Evolutionary conservation across 2,113 vertebrate species (phyloP), one percentile per base, ranked within the genome.

Genomic region (Laticauda colubrina): DNA sequence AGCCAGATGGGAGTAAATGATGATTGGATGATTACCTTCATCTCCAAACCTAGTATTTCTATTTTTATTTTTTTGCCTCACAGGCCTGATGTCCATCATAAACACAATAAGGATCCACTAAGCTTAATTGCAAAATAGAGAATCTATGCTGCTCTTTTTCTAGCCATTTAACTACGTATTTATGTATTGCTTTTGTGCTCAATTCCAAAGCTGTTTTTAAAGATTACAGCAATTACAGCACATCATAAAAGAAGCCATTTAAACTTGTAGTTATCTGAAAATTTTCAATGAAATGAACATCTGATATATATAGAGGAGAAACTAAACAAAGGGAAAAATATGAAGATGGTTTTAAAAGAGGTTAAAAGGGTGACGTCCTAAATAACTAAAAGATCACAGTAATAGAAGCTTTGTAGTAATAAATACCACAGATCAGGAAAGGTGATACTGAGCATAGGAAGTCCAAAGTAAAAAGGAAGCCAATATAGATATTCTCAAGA

Each of bases 21-120:
- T 18, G 64, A 69, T 69, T 69, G 64, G 64, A 69, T 87, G 39
- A 53, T 69, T 90, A 93, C 24, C 7, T 94, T 91, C 51, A 91
- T 3, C n/a, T 48, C 87, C 51, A 11, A 86, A 94, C 43, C 85
- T 0, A 0, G 87, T 2, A 34, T 24, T 4, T 88, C 91, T 11
- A 24, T 3, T 51, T 51, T 51, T 51, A 51, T 51, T 51, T 51
- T 51, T 51, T 51, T 51, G 48, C 48, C 48, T 51, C 48, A 51
- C 48, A 51, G 1, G 48, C 53, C 43, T 61, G 5, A 45, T 45
- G 0, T 10, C 9, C 90, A 34, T 39, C 88, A 89, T 24, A 91
- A 92, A 94, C 3, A 90, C 69, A 90, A 93, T 15, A 94, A 11
- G 1, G 39, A 21, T 61, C 39, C 64, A 90, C 21, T 75, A 1